Evolutionary conservation across 2,888 invertebrate species (phyloP), one percentile per base, ranked within the genome.

Genomic region (Eucera pruinosa): DNA sequence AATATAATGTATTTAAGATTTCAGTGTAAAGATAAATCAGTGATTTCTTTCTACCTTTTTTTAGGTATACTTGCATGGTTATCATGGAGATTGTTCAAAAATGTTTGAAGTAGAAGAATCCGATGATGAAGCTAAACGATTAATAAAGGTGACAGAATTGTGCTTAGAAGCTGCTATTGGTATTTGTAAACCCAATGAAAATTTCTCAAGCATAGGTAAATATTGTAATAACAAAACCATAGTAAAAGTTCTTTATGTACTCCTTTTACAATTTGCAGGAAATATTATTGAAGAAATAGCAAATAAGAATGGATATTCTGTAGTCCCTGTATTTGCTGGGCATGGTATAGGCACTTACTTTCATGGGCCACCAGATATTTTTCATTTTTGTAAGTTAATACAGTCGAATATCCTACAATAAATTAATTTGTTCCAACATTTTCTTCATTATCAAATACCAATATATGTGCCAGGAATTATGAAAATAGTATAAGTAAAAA

Each of bases 331-430:
- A 4, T 97, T 98, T 90, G 94, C 96, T 76, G 98, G 99, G 0
- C 98, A 99, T 93, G 99, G 99, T 0, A 98, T 99, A 83, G 98
- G 98, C 0, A 93, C 94, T 78, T 97, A 97, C 91, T 98, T 99
- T 91, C 98, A 99, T 93, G 98, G 97, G 0, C 96, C 96, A 1
- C 99, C 99, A 1, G 96, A 98, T 89, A 96, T 99, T 86, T 95
- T 95, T 86, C 98, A 99, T 91, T 95, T 95, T 86, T 93, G 97
- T 97, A 94, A 9, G 55, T 75, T 64, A 11, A n/a, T 45, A 13
- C 27, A 45, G 41, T 47, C 20, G 23, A 3, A 6, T 45, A 6
- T 25, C 43, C n/a, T 4, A 52, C 1, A 6, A 0, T 11, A 23
- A n/a, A n/a, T n/a, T n/a, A n/a, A n/a, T n/a, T n/a, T n/a, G n/a